phyloP scores from a whole-genome alignment of 1,140 invertebrate species.

The Holcopasites calliopsidis region DNA sequence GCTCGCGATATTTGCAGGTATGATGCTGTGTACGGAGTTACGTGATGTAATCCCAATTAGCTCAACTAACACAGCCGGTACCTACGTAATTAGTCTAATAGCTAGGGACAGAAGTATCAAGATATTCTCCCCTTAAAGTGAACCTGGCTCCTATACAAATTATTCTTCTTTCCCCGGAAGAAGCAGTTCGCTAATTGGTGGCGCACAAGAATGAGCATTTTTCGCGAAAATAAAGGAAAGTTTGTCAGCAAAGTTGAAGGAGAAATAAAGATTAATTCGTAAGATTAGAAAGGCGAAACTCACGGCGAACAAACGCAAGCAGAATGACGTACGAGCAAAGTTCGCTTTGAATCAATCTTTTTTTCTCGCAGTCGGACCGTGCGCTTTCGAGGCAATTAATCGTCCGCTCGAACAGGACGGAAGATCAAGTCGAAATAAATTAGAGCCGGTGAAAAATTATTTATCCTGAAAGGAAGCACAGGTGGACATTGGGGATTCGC shows the following conservation, averaged over 20 bases:
- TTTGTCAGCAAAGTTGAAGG: background rate
- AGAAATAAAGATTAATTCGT: no score
- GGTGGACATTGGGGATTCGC: constrained; percentile 11
- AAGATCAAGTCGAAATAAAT: constrained; percentile 4
- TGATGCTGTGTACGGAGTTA: background rate
- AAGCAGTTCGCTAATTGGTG: background rate
- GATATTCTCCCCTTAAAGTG: background rate
- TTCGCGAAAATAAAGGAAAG: background rate
- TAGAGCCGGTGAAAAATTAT: constrained; percentile 19
- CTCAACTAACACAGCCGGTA: background rate
- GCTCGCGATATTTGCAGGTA: constrained; percentile 6
- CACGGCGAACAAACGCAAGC: background rate
- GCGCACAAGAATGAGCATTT: background rate
- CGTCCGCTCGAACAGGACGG: background rate
- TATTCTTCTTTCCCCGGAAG: background rate
- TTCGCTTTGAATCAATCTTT: constrained; percentile 8
- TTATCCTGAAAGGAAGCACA: background rate
- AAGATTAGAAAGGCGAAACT: background rate
- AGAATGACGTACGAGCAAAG: constrained; percentile 15
- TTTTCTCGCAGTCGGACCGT: background rate
- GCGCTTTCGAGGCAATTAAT: constrained; percentile 2
- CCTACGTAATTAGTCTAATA: background rate
- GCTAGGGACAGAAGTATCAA: background rate
- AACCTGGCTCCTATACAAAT: background rate
- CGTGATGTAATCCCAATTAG: constrained; percentile 16